Evolutionary conservation across 2,113 vertebrate genomes (phyloP).

Genomic region (Aspiorhynchus laticeps): DNA sequence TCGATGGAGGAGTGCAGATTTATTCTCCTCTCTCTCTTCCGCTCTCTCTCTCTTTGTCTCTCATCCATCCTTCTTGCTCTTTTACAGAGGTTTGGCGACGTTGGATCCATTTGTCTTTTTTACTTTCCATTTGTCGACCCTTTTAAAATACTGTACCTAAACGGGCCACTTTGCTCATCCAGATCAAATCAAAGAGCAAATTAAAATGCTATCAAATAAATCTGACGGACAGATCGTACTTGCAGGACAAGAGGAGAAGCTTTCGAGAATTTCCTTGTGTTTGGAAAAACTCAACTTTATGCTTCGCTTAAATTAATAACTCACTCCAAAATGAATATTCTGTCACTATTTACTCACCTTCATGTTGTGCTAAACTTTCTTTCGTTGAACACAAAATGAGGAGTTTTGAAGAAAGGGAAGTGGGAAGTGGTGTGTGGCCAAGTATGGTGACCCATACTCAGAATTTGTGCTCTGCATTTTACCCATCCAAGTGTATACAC

Average conservation of each 20-base stretch:
- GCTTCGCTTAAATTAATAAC: neutral
- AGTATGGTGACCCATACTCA: too few relatives aligned
- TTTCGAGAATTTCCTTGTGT: neutral
- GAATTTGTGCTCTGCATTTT: too few relatives aligned
- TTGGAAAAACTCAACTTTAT: neutral
- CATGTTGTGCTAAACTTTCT: neutral
- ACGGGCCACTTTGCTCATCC: constrained; percentile 69
- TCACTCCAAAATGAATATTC: neutral
- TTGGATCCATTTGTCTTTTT: constrained; percentile 71
- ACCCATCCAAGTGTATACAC: too few relatives aligned
- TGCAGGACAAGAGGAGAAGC: neutral
- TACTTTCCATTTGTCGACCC: constrained; percentile 51
- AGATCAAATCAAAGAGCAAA: constrained; percentile 67
- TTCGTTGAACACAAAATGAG: neutral
- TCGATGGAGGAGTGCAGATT: constrained; percentile 76
- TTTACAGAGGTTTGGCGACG: constrained; percentile 38
- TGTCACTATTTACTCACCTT: neutral
- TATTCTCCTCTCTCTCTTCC: constrained; percentile 61
- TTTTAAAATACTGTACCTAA: constrained; percentile 77
- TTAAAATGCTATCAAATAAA: constrained; percentile 69
- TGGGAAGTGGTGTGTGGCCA: too few relatives aligned
- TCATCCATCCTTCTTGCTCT: constrained; percentile 34
- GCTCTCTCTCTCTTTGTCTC: constrained; percentile 19
- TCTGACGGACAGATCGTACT: constrained; percentile 44
- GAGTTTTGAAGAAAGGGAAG: neutral